Evolutionary conservation across 2,888 invertebrate species (phyloP).

Genomic region (Boloria euphrosyne): DNA sequence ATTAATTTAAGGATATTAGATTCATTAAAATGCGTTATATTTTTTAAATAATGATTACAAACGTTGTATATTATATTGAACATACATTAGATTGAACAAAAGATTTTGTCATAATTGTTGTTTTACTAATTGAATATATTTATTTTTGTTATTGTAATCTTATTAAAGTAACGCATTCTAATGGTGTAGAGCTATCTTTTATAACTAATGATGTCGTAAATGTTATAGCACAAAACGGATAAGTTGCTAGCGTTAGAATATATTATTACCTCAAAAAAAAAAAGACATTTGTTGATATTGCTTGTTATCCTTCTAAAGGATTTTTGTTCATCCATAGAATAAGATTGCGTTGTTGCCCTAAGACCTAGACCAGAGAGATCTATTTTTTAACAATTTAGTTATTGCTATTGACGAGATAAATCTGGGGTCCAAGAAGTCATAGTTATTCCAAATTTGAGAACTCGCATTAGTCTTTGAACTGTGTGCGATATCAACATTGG

Average conservation of each 20-base stretch:
- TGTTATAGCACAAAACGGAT: conserved; percentile 59
- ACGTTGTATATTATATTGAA: not conserved
- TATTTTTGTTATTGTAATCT: not conserved
- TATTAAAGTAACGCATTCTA: conserved; percentile 47
- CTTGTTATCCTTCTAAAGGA: conserved; percentile 81
- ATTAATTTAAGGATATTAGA: conserved; percentile 30
- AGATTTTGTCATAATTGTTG: too few species aligned
- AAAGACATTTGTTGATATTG: conserved; percentile 73
- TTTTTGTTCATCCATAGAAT: conserved; percentile 66
- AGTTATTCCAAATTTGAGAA: conserved; percentile 56
- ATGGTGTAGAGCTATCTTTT: conserved; percentile 49
- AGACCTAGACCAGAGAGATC: conserved; percentile 63
- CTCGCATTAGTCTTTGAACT: not conserved
- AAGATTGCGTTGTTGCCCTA: conserved; percentile 67
- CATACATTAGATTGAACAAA: too few species aligned
- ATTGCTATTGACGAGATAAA: conserved; percentile 64
- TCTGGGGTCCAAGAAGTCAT: conserved; percentile 75
- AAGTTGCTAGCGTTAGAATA: conserved; percentile 63
- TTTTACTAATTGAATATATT: not conserved
- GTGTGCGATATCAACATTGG: conserved; percentile 33
- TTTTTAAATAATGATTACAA: not conserved
- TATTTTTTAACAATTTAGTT: conserved; percentile 74
- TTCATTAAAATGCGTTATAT: conserved; percentile 33
- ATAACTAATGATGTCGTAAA: conserved; percentile 42
- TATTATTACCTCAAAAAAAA: conserved; percentile 63